These are phyloP conservation scores for Tachina fera DNA, from an alignment of 2,888 invertebrate species.

Conservation along the genomic window DNA sequence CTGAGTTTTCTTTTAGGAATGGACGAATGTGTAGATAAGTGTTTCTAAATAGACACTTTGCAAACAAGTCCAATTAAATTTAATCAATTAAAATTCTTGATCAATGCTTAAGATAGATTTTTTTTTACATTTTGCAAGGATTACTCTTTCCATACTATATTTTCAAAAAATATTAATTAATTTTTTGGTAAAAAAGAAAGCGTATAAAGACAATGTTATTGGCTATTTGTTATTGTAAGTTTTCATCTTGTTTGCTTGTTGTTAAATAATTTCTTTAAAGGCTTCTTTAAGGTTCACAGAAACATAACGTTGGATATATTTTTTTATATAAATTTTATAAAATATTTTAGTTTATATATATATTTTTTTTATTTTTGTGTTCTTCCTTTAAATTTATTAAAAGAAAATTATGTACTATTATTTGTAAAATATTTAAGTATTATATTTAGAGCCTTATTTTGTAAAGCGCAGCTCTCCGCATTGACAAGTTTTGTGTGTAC, in stretches of 20 bases:
- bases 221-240: constrained; percentile 63
- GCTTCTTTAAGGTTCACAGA: constrained; percentile 73
- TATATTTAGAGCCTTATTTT: constrained; percentile 13
- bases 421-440: constrained; percentile 25
- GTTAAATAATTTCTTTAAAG: constrained; percentile 60
- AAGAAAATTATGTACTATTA: constrained; percentile 70
- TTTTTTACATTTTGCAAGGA: too few relatives aligned
- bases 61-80: too few relatives aligned
- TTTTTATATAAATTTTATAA: constrained; percentile 64
- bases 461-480: too few relatives aligned
- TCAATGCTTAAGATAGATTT: too few relatives aligned
- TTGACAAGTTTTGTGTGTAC: too few relatives aligned
- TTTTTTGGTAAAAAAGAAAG: constrained; percentile 28
- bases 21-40: too few relatives aligned
- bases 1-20: too few relatives aligned
- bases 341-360: constrained; percentile 69
- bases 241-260: constrained; percentile 43
- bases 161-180: neutral
- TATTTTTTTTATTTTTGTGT: constrained; percentile 48
- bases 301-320: constrained; percentile 70
- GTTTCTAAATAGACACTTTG: too few relatives aligned
- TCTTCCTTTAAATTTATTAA: constrained; percentile 62
- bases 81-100: too few relatives aligned
- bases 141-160: too few relatives aligned
- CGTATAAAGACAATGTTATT: constrained; percentile 52